Evolutionary conservation across 2,888 invertebrate species (phyloP).

Genomic region (Ormyrus thymus): DNA sequence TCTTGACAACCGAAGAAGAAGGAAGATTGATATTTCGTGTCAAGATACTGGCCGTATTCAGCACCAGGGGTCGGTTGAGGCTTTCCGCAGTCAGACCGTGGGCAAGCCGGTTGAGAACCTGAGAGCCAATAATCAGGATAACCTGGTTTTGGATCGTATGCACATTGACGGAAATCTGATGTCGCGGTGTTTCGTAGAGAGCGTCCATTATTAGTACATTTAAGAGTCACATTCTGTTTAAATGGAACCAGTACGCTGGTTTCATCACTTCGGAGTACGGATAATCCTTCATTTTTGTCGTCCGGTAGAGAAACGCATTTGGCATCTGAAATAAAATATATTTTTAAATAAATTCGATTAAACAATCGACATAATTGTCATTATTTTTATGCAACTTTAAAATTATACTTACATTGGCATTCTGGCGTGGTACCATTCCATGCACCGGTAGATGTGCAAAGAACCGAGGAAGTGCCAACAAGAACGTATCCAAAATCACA

Average conservation of each 20-base stretch:
- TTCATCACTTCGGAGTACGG: constrained; percentile 86
- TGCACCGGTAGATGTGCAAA: constrained; percentile 91
- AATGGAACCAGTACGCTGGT: constrained; percentile 91
- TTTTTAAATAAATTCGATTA: constrained; percentile 16
- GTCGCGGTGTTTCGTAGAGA: constrained; percentile 88
- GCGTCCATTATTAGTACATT: constrained; percentile 86
- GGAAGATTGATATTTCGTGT: constrained; percentile 93
- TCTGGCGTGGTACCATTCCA: constrained; percentile 97
- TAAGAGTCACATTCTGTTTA: constrained; percentile 91
- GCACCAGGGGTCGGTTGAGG: constrained; percentile 95
- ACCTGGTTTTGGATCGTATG: constrained; percentile 94
- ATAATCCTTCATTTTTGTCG: constrained; percentile 90
- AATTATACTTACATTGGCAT: constrained; percentile 87
- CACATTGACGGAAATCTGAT: constrained; percentile 93
- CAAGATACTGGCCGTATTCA: constrained; percentile 91
- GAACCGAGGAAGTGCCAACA: constrained; percentile 89
- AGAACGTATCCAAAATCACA: constrained; percentile 96
- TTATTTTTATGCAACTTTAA: not conserved
- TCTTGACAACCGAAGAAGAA: constrained; percentile 98
- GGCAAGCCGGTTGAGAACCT: constrained; percentile 89
- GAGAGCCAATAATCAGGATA: constrained; percentile 94
- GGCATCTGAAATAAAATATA: constrained; percentile 80
- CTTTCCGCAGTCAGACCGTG: constrained; percentile 91
- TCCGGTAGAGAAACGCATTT: constrained; percentile 93
- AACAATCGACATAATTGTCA: not conserved